Evolutionary conservation across 2,888 invertebrate species (phyloP).

Genomic region (Eupelmus urozonus): DNA sequence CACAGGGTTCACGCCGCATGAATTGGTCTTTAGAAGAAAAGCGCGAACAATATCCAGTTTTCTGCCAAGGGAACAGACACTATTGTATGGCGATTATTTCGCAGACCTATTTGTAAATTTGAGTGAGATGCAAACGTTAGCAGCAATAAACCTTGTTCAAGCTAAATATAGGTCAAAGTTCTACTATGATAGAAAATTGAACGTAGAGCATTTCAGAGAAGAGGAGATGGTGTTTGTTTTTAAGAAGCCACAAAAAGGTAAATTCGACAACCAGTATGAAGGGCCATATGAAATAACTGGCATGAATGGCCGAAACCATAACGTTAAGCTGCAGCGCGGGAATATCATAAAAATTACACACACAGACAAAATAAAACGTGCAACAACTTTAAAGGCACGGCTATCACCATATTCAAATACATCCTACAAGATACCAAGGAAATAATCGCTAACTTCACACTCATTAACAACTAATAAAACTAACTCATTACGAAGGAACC

Average conservation of each 20-base stretch:
- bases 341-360: background rate
- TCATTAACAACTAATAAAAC: no score
- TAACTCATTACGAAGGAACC: no score
- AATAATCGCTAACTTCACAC: no score
- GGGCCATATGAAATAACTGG: background rate
- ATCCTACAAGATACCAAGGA: no score
- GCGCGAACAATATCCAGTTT: constrained; percentile 7
- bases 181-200: no score
- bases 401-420: no score
- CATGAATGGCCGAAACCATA: background rate
- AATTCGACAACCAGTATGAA: background rate
- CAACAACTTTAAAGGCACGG: background rate
- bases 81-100: constrained; percentile 11
- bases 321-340: background rate
- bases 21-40: constrained; percentile 6
- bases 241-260: background rate
- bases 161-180: background rate
- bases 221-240: background rate
- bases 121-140: background rate
- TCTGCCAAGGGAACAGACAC: background rate
- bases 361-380: background rate
- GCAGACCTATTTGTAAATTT: background rate
- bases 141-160: constrained; percentile 20
- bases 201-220: constrained; percentile 4
- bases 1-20: constrained; percentile 1